Percentiles rank a stretch among this genome's conserved stretches.
Evolutionary conservation across 2,113 vertebrate species (phyloP).

Genomic region (Petroica traversi): DNA sequence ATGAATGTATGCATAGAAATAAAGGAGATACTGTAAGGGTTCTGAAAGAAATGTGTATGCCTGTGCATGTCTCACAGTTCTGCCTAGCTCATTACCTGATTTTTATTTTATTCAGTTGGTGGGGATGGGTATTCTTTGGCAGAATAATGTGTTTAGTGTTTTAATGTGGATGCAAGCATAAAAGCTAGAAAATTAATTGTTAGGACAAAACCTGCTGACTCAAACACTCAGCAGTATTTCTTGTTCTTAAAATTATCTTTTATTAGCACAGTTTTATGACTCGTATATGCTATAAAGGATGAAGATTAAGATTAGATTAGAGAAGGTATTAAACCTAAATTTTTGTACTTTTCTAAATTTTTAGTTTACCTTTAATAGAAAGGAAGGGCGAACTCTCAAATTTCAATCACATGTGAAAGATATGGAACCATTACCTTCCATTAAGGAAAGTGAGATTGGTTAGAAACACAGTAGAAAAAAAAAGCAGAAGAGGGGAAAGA

Average conservation of each 20-base stretch:
- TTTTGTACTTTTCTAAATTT: not conserved
- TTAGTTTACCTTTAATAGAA: not conserved
- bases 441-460: fast-evolving
- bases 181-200: not conserved
- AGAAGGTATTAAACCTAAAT: not conserved
- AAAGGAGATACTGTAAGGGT: not conserved
- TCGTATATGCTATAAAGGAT: not conserved
- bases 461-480: not conserved
- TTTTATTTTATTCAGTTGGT: not conserved
- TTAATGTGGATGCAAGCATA: not conserved
- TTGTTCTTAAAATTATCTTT: not conserved
- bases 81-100: not conserved
- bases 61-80: not conserved
- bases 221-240: not conserved
- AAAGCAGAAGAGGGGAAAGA: not conserved
- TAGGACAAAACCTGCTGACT: not conserved
- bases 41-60: not conserved
- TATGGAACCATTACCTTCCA: not conserved
- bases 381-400: not conserved
- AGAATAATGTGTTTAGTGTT: not conserved
- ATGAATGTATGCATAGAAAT: not conserved
- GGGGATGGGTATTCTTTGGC: not conserved
- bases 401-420: not conserved
- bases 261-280: not conserved
- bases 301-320: not conserved